Base-by-base conservation (phyloP, 2,113 vertebrate species). In the Tupaia chinensis region DNA sequence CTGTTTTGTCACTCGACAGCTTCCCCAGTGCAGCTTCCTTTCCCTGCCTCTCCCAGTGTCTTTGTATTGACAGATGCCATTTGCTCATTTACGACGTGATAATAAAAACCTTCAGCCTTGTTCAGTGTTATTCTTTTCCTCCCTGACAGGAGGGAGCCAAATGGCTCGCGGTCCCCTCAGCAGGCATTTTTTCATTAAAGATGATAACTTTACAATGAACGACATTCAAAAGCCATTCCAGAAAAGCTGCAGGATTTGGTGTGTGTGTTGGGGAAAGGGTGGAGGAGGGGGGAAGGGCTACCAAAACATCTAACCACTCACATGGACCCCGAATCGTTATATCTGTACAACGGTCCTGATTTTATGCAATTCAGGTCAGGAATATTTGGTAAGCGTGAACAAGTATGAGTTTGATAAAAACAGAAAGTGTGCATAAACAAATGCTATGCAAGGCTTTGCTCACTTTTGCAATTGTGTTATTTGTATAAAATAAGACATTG, bases 11-110 rank as follows among this genome's bases (percentile, higher is more conserved):
- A 97, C 98, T 98, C 95, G 87, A 87, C 97, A 98, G 81, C 27
- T 97, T 96, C 97, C 98, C 53, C 93, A 93, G 97, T 89, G 95
- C 98, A 56, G 94, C 98, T 97, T 98, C 98, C 98, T 97, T 97
- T 97, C 96, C 93, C 95, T 95, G 91, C 94, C 98, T 97, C 97
- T 97, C 96, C 44, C 97, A 97, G 97, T 58, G 95, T 88, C 99
- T 98, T 98, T 98, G 98, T 98, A 99, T 98, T 98, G 98, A 99
- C 98, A 98, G 98, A 98, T 98, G 98, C 98, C 99, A 98, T 98
- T 99, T 99, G 98, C 98, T 98, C 98, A 94, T 99, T 99, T 99
- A 99, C 98, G 98, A 99, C 0, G 98, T 99, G 98, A 99, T 98
- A 99, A 99, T 99, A 99, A 99, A 99, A 98, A 98, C 98, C 98